A percentile compares a stretch with the other conserved stretches of the same genome.
Evolutionary conservation across 1,140 invertebrate genomes (phyloP).

Genomic region (Drosophila sp.): DNA sequence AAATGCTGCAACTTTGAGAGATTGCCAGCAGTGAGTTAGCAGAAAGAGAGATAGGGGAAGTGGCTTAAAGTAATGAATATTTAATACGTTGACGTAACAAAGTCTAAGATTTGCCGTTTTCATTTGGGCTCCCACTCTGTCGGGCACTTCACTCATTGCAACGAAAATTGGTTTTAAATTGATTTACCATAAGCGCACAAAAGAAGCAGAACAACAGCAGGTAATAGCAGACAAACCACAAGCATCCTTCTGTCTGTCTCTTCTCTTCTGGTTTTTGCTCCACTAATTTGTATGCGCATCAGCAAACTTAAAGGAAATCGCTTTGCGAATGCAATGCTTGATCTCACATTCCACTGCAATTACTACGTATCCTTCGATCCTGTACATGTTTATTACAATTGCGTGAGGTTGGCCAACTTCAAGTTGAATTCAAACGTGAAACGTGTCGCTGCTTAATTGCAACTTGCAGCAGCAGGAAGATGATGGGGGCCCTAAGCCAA

Average conservation of each 20-base stretch:
- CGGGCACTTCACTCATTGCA: conserved; percentile 50
- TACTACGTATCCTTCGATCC: conserved; percentile 18
- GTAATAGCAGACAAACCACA: conserved; percentile 30
- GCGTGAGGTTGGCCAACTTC: conserved; percentile 41
- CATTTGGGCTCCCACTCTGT: conserved; percentile 52
- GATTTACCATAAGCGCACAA: conserved; percentile 72
- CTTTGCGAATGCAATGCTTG: conserved; percentile 60
- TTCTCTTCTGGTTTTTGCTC: background rate
- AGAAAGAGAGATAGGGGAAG: conserved; percentile 21
- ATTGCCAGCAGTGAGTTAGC: background rate
- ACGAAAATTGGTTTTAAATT: conserved; percentile 80
- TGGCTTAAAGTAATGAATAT: conserved; percentile 78
- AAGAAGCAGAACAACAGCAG: conserved; percentile 12
- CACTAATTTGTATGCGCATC: conserved; percentile 70
- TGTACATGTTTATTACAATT: conserved; percentile 59
- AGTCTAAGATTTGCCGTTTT: conserved; percentile 36
- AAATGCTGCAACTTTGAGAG: conserved; percentile 38
- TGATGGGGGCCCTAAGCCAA: conserved; percentile 19
- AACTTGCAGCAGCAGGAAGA: conserved; percentile 22
- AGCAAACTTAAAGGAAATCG: conserved; percentile 70
- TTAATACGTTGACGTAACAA: conserved; percentile 60
- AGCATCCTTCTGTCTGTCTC: conserved; percentile 11
- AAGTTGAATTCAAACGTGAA: conserved; percentile 12
- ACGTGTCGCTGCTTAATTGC: conserved; percentile 73
- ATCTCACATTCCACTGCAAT: conserved; percentile 53